Evolutionary conservation across 2,113 vertebrate genomes (phyloP).

Genomic region (Probosciger aterrimus): DNA sequence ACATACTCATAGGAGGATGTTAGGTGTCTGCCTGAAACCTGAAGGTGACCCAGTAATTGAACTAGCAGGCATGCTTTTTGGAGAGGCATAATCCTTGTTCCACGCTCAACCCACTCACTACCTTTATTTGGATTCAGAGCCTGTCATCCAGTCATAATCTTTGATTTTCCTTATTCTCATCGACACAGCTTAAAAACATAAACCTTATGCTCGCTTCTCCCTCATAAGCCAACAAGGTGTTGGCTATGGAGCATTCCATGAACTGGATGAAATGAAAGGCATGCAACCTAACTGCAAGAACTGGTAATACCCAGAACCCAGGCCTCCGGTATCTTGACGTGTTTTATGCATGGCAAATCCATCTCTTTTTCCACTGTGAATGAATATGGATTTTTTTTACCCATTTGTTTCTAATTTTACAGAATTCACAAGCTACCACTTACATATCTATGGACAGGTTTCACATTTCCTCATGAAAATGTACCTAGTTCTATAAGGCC

Average conservation of each 20-base stretch:
- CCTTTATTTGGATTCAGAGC: not conserved
- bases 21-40: not conserved
- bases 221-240: not conserved
- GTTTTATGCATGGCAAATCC: not conserved
- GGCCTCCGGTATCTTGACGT: not conserved
- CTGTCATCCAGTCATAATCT: not conserved
- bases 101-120: not conserved
- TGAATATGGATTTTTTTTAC: not conserved
- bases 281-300: not conserved
- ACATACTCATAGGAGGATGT: fast-evolving
- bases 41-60: not conserved
- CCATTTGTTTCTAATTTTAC: not conserved
- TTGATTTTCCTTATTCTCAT: not conserved
- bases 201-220: not conserved
- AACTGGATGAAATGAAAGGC: not conserved
- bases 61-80: fast-evolving
- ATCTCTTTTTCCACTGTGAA: not conserved
- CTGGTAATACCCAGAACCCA: not conserved
- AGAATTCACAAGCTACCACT: not conserved
- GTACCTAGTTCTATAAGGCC: not conserved
- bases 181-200: not conserved
- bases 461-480: not conserved
- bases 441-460: not conserved
- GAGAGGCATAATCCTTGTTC: not conserved
- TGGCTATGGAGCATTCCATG: not conserved